phyloP scores from a whole-genome alignment of 1,140 invertebrate species.

The Lepidurus packardi region DNA sequence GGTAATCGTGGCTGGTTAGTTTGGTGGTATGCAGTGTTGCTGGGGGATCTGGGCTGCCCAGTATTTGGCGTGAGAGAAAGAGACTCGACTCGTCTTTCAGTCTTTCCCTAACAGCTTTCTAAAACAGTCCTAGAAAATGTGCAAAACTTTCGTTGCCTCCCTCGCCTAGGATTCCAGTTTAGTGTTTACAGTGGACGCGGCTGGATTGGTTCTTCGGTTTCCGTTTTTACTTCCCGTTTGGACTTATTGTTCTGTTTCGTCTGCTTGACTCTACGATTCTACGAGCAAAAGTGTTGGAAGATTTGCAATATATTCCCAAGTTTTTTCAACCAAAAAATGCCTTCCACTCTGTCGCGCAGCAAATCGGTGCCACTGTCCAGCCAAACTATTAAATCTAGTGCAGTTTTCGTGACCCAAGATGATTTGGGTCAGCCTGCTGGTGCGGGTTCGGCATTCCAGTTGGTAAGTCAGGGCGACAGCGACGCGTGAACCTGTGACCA shows the following conservation, averaged over 20 bases:
- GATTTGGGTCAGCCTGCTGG: conserved; percentile 5
- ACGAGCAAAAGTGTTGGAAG: not conserved
- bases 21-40: conserved; percentile 23
- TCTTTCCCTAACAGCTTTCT: conserved; percentile 14
- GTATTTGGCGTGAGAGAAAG: not conserved
- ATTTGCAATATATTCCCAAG: not conserved
- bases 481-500: conserved; percentile 12
- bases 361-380: conserved; percentile 29
- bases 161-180: not conserved
- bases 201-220: not conserved
- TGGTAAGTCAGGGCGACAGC: not conserved
- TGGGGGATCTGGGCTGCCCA: not conserved
- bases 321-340: conserved; percentile 27
- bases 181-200: not conserved
- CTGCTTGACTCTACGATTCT: conserved; percentile 6
- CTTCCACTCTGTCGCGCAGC: conserved; percentile 31
- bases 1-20: conserved; percentile 18
- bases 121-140: conserved; percentile 11
- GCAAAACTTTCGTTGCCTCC: not conserved
- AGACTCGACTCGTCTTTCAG: not conserved
- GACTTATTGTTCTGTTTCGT: conserved; percentile 20
- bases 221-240: not conserved
- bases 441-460: not conserved
- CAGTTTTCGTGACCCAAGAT: conserved; percentile 15
- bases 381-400: not conserved